These are phyloP conservation scores for Drosophila histrio DNA, from an alignment of 2,888 invertebrate species.

Conservation along the genomic window DNA sequence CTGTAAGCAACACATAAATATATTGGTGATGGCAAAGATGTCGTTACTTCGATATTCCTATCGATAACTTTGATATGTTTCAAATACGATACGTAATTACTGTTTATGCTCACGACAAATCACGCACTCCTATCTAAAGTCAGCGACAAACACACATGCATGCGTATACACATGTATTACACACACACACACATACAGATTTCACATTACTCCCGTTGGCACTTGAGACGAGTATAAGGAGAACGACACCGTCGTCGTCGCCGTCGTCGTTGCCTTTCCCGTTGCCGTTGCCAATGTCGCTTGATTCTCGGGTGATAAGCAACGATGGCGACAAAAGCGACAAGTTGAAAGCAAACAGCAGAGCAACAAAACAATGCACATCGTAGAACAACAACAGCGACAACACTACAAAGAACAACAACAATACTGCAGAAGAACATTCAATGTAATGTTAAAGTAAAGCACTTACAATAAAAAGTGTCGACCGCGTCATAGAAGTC, in stretches of 20 bases:
- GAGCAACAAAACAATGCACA: slow-evolving; percentile 50
- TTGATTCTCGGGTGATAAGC: slow-evolving; percentile 50
- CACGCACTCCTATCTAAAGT: slow-evolving; percentile 23
- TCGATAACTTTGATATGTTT: background rate
- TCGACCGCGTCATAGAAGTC: slow-evolving; percentile 40
- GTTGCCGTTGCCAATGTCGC: slow-evolving; percentile 33
- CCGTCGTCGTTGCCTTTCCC: too few species aligned
- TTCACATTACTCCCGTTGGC: slow-evolving; percentile 32
- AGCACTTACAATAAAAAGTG: slow-evolving; percentile 70
- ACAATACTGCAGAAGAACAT: slow-evolving; percentile 17
- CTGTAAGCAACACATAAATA: background rate
- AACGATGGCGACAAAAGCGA: slow-evolving; percentile 46
- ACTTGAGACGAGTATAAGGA: slow-evolving; percentile 52
- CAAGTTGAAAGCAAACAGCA: slow-evolving; percentile 58
- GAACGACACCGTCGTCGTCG: slow-evolving; percentile 19
- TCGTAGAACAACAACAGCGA: slow-evolving; percentile 6
- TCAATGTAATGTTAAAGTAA: slow-evolving; percentile 54
- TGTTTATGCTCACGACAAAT: slow-evolving; percentile 1
- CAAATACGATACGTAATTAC: background rate
- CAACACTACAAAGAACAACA: slow-evolving; percentile 8
- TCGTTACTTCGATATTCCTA: background rate
- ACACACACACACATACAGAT: slow-evolving; percentile 5
- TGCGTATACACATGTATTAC: background rate
- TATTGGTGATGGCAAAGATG: too few species aligned
- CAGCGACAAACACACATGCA: slow-evolving; percentile 3